Evolutionary conservation across 2,113 vertebrate genomes (phyloP).

Genomic region (Cyprinus carpio): DNA sequence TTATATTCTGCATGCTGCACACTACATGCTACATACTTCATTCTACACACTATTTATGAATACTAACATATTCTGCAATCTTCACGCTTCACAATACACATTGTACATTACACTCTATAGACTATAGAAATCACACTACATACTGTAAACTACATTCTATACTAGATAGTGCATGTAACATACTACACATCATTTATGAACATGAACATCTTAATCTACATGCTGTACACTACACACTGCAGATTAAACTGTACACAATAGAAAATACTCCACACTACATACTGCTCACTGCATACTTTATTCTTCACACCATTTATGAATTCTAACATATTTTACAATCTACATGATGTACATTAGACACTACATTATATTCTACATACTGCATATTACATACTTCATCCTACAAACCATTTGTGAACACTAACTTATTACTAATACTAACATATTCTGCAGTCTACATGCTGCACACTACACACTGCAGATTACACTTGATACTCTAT

Average conservation of each 20-base stretch:
- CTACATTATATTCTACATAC: no score
- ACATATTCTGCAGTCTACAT: neutral
- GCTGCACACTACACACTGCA: no score
- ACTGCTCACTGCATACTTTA: no score
- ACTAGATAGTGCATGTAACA: neutral
- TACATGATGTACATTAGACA: no score
- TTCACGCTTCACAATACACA: neutral
- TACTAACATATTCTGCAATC: neutral
- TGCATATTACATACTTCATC: neutral
- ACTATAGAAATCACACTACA: neutral
- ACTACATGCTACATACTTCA: neutral
- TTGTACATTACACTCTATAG: neutral
- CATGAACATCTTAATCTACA: neutral
- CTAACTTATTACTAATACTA: neutral
- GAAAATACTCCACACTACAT: no score
- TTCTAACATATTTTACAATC: no score
- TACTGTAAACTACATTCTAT: neutral
- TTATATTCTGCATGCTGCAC: neutral
- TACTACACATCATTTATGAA: neutral
- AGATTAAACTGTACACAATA: neutral
- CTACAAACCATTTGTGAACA: neutral
- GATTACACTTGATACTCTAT: no score
- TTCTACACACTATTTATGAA: neutral
- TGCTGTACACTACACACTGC: neutral
- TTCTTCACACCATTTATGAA: no score